phyloP scores from a whole-genome alignment of 1,140 invertebrate species.

The Hyles vespertilio region DNA sequence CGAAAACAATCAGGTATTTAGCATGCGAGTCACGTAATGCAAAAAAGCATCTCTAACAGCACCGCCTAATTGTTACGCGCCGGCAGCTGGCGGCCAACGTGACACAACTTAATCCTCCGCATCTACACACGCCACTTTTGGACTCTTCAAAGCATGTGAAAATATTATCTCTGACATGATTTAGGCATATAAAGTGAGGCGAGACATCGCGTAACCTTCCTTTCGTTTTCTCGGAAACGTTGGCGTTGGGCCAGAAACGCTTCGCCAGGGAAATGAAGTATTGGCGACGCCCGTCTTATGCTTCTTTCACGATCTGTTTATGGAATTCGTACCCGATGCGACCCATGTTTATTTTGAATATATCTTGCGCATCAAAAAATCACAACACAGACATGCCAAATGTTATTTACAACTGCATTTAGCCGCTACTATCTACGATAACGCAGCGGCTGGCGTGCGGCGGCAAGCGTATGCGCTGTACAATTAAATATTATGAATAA shows the following conservation, averaged over 20 bases:
- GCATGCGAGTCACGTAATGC: no score
- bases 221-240: conserved; percentile 62
- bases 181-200: conserved; percentile 68
- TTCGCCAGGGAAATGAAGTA: conserved; percentile 59
- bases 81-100: not conserved
- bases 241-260: conserved; percentile 52
- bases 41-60: not conserved
- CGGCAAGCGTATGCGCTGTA: no score
- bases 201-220: conserved; percentile 70
- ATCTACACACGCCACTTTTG: conserved; percentile 13
- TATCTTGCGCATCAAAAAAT: no score
- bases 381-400: no score
- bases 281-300: conserved; percentile 55
- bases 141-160: conserved; percentile 42
- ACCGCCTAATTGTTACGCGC: conserved; percentile 8
- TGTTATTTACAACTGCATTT: no score
- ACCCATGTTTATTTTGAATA: conserved; percentile 49
- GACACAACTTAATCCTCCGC: conserved; percentile 1
- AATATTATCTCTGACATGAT: conserved; percentile 60
- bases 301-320: conserved; percentile 64
- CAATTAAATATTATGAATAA: no score
- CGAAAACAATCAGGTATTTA: not conserved
- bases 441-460: no score
- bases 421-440: no score
- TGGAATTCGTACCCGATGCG: conserved; percentile 54